These are phyloP conservation scores for Borostomias antarcticus DNA, from an alignment of 2,797 vertebrate genomes.

Conservation along the genomic window DNA sequence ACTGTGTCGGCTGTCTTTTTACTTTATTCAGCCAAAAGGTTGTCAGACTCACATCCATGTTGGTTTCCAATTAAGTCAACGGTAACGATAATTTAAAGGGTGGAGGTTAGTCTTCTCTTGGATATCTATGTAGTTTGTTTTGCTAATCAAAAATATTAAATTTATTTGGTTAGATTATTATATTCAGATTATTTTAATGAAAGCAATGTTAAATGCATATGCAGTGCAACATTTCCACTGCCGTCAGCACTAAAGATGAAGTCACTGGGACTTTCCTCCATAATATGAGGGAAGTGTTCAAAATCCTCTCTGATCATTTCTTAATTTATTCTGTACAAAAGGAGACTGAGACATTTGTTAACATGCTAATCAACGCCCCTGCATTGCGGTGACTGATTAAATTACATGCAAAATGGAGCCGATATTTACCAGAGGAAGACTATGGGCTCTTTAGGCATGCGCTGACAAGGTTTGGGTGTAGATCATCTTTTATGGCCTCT, in stretches of 20 bases:
- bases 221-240: neutral
- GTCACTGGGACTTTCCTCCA: neutral
- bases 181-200: too few species aligned
- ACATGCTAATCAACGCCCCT: conserved; percentile 10
- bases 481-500: conserved; percentile 29
- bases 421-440: neutral
- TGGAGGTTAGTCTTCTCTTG: too few species aligned
- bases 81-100: too few species aligned
- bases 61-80: too few species aligned
- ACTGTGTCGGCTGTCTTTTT: too few species aligned
- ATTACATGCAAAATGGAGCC: neutral
- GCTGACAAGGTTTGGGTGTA: conserved; percentile 12
- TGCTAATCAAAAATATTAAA: too few species aligned
- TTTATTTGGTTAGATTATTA: too few species aligned
- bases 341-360: neutral
- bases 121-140: neutral
- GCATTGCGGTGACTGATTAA: neutral
- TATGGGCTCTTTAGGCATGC: conserved; percentile 15
- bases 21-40: too few species aligned
- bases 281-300: neutral
- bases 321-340: neutral
- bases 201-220: too few species aligned
- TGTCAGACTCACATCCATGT: too few species aligned
- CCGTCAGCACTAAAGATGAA: neutral
- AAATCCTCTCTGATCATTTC: too few species aligned